Percentiles rank a stretch among this genome's conserved stretches.
phyloP scores from a whole-genome alignment of 2,888 invertebrate species.

The Anthophora plumipes region DNA sequence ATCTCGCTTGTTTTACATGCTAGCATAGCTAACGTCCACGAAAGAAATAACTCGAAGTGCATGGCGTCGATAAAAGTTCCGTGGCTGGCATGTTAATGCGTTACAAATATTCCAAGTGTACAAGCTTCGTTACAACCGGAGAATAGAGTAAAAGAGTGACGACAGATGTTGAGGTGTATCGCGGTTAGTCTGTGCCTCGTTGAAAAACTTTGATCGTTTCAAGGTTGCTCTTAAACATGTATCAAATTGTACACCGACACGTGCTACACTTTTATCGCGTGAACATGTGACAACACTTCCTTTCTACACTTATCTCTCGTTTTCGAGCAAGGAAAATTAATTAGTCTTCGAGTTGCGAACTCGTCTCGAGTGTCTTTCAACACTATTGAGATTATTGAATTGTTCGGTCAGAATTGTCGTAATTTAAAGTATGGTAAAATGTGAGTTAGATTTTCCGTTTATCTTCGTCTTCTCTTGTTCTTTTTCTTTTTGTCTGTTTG shows the following conservation, averaged over 20 bases:
- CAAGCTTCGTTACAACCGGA: not conserved
- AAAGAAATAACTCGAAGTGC: conserved; percentile 60
- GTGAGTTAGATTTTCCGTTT: too few species aligned
- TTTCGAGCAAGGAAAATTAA: too few species aligned
- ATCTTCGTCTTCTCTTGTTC: too few species aligned
- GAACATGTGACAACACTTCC: too few species aligned
- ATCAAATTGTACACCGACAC: not conserved
- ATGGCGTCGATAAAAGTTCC: conserved; percentile 54
- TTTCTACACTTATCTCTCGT: too few species aligned
- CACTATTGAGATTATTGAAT: too few species aligned
- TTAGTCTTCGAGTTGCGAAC: too few species aligned
- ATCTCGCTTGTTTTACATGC: conserved; percentile 61
- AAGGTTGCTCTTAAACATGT: not conserved
- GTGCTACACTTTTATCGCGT: not conserved
- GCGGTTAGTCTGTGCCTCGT: too few species aligned
- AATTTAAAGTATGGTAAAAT: too few species aligned
- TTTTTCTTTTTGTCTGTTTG: too few species aligned
- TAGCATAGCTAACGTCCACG: conserved; percentile 35
- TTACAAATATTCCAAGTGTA: conserved; percentile 31
- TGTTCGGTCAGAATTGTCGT: too few species aligned
- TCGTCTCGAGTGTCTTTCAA: too few species aligned
- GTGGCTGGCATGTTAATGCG: conserved; percentile 60
- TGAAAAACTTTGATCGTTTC: not conserved
- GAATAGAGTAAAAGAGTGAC: not conserved
- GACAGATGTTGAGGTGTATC: conserved; percentile 6